Evolutionary conservation across 2,888 invertebrate genomes (phyloP), one percentile per base, ranked within the genome.

Genomic region (Dinocampus coccinellae): DNA sequence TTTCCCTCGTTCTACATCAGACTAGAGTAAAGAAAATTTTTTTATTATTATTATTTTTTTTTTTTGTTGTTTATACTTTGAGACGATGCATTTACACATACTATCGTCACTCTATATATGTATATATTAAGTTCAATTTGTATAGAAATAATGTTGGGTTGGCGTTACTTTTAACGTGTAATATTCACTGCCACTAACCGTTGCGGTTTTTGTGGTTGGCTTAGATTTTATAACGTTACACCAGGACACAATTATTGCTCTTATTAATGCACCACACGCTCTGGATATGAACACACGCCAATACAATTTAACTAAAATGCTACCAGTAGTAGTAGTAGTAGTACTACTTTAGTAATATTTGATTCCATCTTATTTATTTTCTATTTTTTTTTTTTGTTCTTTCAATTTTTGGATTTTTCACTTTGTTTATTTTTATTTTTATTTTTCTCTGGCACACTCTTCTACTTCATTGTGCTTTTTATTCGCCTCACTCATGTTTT

Each of bases 121-220:
- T 16, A 47, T n/a, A 47, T 16, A 16, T 16, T 47, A 16, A 16
- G 16, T n/a, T 16, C 7, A 47, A 16, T 47, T 16, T 16, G 16
- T 16, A 34, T 20, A 20, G 22, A 16, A 33, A 16, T 33, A 60
- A 34, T 60, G 34, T 60, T 34, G 29, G 34, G 34, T 11, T 60
- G 22, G 10, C 34, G 58, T 1, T 60, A 22, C 11, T 20, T 60
- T 16, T 34, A 16, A 34, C 60, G 60, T 34, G 10, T 16, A 34
- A 20, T 60, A n/a, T 33, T 20, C n/a, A 39, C 69, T 72, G 55
- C 61, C 61, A 34, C 67, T 65, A 69, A 72, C 68, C 63, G 58
- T 63, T 80, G 83, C 73, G 83, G 84, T 83, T 82, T 81, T 81
- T 84, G 84, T 77, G 82, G 83, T 80, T 76, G 74, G 73, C 73